A percentile compares a stretch with the other conserved stretches of the same genome.
Evolutionary conservation across 23 tunicate species (phyloP).

Genomic region (Aplidium turbinatum): DNA sequence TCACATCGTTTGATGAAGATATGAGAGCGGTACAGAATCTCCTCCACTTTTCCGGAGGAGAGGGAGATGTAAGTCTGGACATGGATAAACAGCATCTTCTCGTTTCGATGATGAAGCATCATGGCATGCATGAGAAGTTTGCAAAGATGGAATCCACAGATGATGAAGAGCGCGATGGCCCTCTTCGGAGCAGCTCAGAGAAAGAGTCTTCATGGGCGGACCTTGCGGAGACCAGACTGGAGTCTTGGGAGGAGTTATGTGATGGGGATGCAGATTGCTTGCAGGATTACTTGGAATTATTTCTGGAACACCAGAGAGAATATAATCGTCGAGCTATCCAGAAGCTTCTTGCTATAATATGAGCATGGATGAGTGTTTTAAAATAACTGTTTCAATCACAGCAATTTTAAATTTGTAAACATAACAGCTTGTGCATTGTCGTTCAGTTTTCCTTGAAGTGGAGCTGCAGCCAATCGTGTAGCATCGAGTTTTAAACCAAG

Average conservation of each 20-base stretch:
- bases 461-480: no score
- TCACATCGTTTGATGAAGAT: no score
- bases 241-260: constrained; percentile 41
- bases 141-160: constrained; percentile 6
- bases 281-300: constrained; percentile 58
- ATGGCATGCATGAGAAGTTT: not conserved
- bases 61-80: constrained; percentile 12
- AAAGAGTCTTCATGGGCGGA: not conserved
- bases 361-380: no score
- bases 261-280: constrained; percentile 54
- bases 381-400: no score
- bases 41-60: no score
- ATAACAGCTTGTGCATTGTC: no score
- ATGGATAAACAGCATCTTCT: constrained; percentile 6
- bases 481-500: no score
- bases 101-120: constrained; percentile 19
- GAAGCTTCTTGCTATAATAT: constrained; percentile 10
- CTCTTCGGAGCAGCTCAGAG: not conserved
- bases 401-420: no score
- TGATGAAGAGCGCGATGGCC: constrained; percentile 8
- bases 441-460: no score
- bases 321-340: not conserved
- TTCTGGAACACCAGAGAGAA: constrained; percentile 39
- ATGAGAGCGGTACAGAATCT: no score
- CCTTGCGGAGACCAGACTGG: not conserved